These are phyloP conservation scores for Ctenicera cuprea DNA, from an alignment of 2,888 invertebrate species.

Conservation along the genomic window DNA sequence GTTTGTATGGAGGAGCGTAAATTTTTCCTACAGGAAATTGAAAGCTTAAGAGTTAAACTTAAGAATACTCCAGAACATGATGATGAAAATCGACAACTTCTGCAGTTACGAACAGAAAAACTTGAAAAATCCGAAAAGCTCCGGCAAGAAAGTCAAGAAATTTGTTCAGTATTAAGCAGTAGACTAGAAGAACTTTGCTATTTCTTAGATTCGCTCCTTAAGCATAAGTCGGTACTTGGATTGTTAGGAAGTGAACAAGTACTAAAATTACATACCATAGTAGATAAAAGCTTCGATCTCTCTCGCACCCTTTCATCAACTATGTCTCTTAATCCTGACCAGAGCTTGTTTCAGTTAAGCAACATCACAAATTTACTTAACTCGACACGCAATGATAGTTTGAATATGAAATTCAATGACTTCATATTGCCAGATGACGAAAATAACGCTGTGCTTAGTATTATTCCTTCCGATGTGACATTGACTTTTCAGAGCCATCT, in stretches of 20 bases:
- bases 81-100: conserved; percentile 56
- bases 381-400: conserved; percentile 62
- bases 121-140: conserved; percentile 68
- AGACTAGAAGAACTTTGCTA: conserved; percentile 80
- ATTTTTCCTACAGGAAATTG: conserved; percentile 62
- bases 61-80: conserved; percentile 60
- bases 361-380: conserved; percentile 73
- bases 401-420: conserved; percentile 56
- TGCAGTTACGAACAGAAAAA: conserved; percentile 64
- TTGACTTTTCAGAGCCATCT: conserved; percentile 68
- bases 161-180: conserved; percentile 74
- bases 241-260: conserved; percentile 74
- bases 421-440: conserved; percentile 54
- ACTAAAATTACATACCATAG: conserved; percentile 74
- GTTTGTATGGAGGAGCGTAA: conserved; percentile 64
- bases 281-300: conserved; percentile 75
- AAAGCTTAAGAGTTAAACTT: conserved; percentile 57
- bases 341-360: conserved; percentile 73
- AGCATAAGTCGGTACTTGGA: conserved; percentile 77
- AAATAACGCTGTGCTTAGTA: conserved; percentile 60
- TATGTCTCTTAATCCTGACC: conserved; percentile 71
- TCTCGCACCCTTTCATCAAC: conserved; percentile 73
- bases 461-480: conserved; percentile 65
- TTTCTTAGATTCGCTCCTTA: conserved; percentile 79
- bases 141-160: conserved; percentile 70